phyloP scores from a whole-genome alignment of 92 coral and sea anemone species.

The Heliopora coerulea region DNA sequence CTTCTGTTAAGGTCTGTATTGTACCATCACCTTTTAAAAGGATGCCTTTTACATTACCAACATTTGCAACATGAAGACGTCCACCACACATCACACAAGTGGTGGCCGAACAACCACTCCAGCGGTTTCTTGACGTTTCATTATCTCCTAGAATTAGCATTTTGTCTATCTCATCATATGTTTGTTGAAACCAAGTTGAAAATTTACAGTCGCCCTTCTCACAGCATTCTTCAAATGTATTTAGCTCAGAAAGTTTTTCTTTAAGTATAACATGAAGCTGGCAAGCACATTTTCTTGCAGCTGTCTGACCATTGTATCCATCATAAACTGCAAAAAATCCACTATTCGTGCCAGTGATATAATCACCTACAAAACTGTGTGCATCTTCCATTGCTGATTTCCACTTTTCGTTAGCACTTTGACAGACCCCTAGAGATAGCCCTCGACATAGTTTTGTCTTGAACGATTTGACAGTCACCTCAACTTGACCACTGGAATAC shows the following conservation, averaged over 20 bases:
- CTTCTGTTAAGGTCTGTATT: slow-evolving; percentile 66
- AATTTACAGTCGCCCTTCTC: slow-evolving; percentile 57
- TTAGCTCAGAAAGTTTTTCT: slow-evolving; percentile 59
- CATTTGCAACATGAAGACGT: slow-evolving; percentile 84
- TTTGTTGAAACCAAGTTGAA: slow-evolving; percentile 59
- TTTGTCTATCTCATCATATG: slow-evolving; percentile 84
- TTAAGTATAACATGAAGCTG: slow-evolving; percentile 73
- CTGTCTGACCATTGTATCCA: slow-evolving; percentile 86
- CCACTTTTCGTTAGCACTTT: slow-evolving; percentile 85
- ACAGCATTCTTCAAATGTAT: slow-evolving; percentile 53
- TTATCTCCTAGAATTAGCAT: slow-evolving; percentile 70
- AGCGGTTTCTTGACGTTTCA: slow-evolving; percentile 89
- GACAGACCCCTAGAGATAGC: slow-evolving; percentile 81
- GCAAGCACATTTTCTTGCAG: slow-evolving; percentile 88
- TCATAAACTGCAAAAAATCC: slow-evolving; percentile 88
- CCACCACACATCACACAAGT: slow-evolving; percentile 78
- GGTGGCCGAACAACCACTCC: slow-evolving; percentile 98
- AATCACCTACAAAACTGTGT: slow-evolving; percentile 62
- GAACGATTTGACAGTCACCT: slow-evolving; percentile 46
- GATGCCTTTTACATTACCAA: slow-evolving; percentile 80
- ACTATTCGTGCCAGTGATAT: slow-evolving; percentile 73
- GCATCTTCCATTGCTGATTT: slow-evolving; percentile 84
- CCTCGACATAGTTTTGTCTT: slow-evolving; percentile 54
- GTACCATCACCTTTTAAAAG: slow-evolving; percentile 82
- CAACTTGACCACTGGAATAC: slow-evolving; percentile 50